Evolutionary conservation across 2,888 invertebrate genomes (phyloP).

Genomic region (Pseudolycoriella hygida): DNA sequence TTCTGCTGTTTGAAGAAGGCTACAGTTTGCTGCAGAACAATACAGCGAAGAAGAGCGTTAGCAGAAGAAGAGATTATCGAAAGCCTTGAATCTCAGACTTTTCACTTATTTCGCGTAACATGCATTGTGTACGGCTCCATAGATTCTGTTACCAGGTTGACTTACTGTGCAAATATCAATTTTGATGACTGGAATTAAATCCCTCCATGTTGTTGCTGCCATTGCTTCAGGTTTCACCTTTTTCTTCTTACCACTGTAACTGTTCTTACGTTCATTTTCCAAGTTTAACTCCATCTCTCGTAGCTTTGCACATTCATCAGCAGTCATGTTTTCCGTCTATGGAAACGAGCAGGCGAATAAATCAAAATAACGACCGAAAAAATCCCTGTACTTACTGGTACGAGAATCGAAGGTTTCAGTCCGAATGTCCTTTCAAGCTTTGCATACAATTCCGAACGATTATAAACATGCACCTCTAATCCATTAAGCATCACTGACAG

Average conservation of each 20-base stretch:
- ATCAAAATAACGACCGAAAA: neutral
- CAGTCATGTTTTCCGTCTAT: conserved; percentile 34
- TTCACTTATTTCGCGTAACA: too few relatives aligned
- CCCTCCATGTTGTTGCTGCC: conserved; percentile 81
- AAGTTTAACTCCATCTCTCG: conserved; percentile 40
- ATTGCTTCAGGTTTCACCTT: conserved; percentile 50
- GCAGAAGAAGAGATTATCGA: too few relatives aligned
- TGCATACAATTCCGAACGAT: conserved; percentile 74
- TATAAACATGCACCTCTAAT: conserved; percentile 88
- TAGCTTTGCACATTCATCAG: conserved; percentile 35
- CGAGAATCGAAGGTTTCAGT: conserved; percentile 58
- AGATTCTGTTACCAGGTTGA: too few relatives aligned
- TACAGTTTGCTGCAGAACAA: too few relatives aligned
- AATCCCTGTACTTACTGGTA: conserved; percentile 18
- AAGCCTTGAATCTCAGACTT: too few relatives aligned
- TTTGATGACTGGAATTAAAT: conserved; percentile 91
- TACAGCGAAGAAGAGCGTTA: too few relatives aligned
- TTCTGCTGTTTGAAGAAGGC: too few relatives aligned
- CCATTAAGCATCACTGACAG: conserved; percentile 83
- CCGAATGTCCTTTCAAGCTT: conserved; percentile 78
- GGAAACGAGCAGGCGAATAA: neutral
- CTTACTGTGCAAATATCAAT: conserved; percentile 72
- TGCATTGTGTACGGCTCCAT: too few relatives aligned
- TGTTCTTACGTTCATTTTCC: conserved; percentile 37
- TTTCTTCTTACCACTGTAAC: conserved; percentile 22